Evolutionary conservation across 1,140 invertebrate genomes (phyloP).

Genomic region (Lycorma delicatula): DNA sequence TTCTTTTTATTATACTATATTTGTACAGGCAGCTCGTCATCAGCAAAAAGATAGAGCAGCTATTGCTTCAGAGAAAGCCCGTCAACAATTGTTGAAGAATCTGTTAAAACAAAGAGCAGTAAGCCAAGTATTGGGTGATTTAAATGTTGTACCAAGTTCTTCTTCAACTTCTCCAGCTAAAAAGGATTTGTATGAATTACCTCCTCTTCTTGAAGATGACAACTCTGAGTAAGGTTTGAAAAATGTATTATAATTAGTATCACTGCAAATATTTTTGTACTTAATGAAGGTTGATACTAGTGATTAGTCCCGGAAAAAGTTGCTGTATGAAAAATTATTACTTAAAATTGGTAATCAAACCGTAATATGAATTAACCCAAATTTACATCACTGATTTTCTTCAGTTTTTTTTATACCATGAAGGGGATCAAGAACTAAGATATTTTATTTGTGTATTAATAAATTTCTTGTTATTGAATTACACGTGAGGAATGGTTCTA

Average conservation of each 20-base stretch:
- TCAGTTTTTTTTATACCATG: too few species aligned
- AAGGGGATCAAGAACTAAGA: too few species aligned
- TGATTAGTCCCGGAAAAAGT: too few species aligned
- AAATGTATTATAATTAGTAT: too few species aligned
- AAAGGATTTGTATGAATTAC: constrained; percentile 66
- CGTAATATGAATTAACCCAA: too few species aligned
- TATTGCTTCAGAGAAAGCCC: constrained; percentile 59
- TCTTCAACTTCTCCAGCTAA: constrained; percentile 47
- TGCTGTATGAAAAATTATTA: too few species aligned
- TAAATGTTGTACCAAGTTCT: constrained; percentile 30
- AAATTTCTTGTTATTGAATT: too few species aligned
- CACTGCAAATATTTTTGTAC: not conserved
- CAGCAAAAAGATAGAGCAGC: constrained; percentile 62
- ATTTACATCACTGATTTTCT: too few species aligned
- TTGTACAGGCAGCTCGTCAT: constrained; percentile 61
- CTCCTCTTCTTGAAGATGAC: constrained; percentile 45
- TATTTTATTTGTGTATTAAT: too few species aligned
- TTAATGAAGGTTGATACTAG: too few species aligned
- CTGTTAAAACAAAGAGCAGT: constrained; percentile 46
- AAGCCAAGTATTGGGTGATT: constrained; percentile 36
- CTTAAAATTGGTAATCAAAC: too few species aligned
- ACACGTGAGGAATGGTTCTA: too few species aligned
- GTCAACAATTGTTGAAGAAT: constrained; percentile 60
- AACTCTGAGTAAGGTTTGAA: constrained; percentile 38
- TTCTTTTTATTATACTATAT: constrained; percentile 23